These are phyloP conservation scores for Anabacerthia variegaticeps DNA, from an alignment of 2,797 vertebrate genomes.

Conservation along the genomic window DNA sequence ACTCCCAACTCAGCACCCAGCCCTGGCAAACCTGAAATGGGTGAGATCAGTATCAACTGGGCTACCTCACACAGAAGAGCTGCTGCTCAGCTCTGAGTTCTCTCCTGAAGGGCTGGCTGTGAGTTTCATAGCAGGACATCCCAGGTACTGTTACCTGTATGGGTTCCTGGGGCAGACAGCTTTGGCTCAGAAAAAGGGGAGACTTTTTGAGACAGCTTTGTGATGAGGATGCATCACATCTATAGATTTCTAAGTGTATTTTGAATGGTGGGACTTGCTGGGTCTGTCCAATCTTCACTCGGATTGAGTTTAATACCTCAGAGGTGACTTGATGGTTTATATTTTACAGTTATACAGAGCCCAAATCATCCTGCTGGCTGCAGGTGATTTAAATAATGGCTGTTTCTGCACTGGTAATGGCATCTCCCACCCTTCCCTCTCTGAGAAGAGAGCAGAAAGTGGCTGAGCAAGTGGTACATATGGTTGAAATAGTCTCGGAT, in stretches of 20 bases:
- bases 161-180: not conserved
- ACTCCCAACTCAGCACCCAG: not conserved
- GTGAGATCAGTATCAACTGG: not conserved
- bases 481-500: not conserved
- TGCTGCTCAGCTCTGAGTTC: not conserved
- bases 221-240: not conserved
- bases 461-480: not conserved
- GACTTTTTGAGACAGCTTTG: not conserved
- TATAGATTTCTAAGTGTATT: not conserved
- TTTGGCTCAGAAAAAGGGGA: not conserved
- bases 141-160: not conserved
- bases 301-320: not conserved
- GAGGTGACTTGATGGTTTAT: not conserved
- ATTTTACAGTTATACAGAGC: not conserved
- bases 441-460: not conserved
- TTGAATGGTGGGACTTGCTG: not conserved
- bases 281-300: not conserved
- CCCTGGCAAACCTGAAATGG: not conserved
- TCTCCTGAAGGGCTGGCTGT: not conserved
- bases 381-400: not conserved
- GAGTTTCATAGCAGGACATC: not conserved
- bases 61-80: not conserved
- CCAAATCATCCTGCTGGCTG: not conserved
- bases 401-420: not conserved
- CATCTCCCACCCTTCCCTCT: not conserved